A percentile compares a stretch with the other conserved stretches of the same genome.
phyloP scores from a whole-genome alignment of 2,113 vertebrate species.

The Gracilinanus agilis region DNA sequence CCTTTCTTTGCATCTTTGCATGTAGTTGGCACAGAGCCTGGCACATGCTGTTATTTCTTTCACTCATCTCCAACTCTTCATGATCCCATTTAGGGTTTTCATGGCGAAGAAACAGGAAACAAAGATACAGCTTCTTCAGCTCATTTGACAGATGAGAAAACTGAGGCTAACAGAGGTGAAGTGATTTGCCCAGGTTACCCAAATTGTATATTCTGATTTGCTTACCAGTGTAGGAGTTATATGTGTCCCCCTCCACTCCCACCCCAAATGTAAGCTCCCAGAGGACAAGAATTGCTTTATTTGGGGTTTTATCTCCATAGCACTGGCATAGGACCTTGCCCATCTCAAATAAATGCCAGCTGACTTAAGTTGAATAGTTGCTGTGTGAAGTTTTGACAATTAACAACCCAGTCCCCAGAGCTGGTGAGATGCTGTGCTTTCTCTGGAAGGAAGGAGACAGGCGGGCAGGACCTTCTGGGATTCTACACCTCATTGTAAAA shows the following conservation, averaged over 20 bases:
- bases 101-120: too few species aligned
- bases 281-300: neutral
- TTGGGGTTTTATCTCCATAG: neutral
- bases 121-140: too few species aligned
- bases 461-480: neutral
- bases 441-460: neutral
- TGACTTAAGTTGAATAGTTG: neutral
- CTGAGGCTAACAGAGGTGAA: too few species aligned
- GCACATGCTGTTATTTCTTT: neutral
- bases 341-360: neutral
- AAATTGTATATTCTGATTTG: too few species aligned
- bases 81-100: too few species aligned
- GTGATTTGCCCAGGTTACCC: too few species aligned
- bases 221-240: neutral
- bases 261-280: neutral
- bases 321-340: neutral
- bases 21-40: neutral
- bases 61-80: too few species aligned
- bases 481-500: neutral
- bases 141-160: too few species aligned
- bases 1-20: neutral
- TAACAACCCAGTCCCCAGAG: neutral
- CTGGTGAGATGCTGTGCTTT: neutral
- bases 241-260: rapidly evolving
- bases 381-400: neutral